These are phyloP conservation scores for Enteromius treurensis DNA, from an alignment of 2,797 vertebrate species.

Conservation along the genomic window DNA sequence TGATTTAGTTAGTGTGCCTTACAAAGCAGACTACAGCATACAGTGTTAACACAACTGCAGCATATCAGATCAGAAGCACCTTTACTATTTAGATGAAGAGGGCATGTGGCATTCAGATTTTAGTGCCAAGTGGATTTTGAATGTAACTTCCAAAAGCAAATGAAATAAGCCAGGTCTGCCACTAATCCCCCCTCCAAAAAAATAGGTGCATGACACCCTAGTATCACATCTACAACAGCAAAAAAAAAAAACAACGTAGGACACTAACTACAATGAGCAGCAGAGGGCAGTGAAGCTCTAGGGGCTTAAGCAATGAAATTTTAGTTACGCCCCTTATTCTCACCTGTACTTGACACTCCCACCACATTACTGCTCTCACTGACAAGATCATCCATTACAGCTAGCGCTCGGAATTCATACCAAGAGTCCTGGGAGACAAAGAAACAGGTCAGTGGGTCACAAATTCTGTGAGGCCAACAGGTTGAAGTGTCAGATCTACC, in stretches of 20 bases:
- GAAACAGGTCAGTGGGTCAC: conserved; percentile 49
- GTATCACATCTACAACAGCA: conserved; percentile 24
- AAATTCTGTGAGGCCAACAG: conserved; percentile 34
- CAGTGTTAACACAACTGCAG: conserved; percentile 9
- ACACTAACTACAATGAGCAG: conserved; percentile 42
- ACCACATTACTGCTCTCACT: conserved; percentile 99
- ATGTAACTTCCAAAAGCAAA: neutral
- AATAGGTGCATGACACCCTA: conserved; percentile 32
- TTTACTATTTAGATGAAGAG: conserved; percentile 16
- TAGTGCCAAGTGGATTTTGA: neutral
- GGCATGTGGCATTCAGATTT: neutral
- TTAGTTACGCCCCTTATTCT: conserved; percentile 53
- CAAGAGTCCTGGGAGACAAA: conserved; percentile 87
- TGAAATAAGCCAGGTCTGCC: conserved; percentile 1
- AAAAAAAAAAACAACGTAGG: conserved; percentile 17
- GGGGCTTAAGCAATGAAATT: conserved; percentile 54
- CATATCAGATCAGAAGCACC: neutral
- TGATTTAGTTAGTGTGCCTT: conserved; percentile 33
- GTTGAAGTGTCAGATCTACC: conserved; percentile 42
- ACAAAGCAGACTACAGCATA: conserved; percentile 27
- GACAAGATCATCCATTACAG: conserved; percentile 98
- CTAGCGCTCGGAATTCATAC: conserved; percentile 98
- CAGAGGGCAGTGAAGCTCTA: conserved; percentile 56
- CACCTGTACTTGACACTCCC: conserved; percentile 98
- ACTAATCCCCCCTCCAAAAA: conserved; percentile 39